These are phyloP conservation scores for Cheilosia urbana DNA, from an alignment of 2,888 invertebrate species.

Conservation along the genomic window DNA sequence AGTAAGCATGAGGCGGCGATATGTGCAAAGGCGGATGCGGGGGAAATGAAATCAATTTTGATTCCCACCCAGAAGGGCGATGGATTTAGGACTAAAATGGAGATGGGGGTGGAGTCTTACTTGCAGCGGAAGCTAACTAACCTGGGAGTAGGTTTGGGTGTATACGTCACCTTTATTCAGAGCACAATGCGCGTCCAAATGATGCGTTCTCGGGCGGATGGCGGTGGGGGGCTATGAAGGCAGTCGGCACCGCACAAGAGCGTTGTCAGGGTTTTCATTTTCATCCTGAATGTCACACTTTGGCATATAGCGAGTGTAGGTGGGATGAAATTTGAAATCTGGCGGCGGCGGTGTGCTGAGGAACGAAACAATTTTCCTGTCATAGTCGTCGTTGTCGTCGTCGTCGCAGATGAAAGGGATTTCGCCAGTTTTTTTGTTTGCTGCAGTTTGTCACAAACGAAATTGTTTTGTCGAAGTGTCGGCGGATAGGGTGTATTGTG, in stretches of 20 bases:
- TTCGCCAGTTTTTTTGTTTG: conserved; percentile 11
- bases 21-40: neutral
- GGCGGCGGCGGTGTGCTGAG: conserved; percentile 30
- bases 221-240: conserved; percentile 51
- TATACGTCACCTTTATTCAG: conserved; percentile 24
- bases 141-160: conserved; percentile 6
- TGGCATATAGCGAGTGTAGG: conserved; percentile 12
- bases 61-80: conserved; percentile 50
- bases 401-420: conserved; percentile 33
- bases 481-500: neutral
- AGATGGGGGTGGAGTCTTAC: conserved; percentile 1
- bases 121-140: conserved; percentile 45
- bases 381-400: conserved; percentile 37
- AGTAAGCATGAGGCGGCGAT: neutral
- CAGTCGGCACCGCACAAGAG: conserved; percentile 42
- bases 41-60: conserved; percentile 60
- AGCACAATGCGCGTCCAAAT: conserved; percentile 35
- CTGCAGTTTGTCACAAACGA: conserved; percentile 12
- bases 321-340: conserved; percentile 54
- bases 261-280: conserved; percentile 63
- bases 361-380: conserved; percentile 53
- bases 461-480: conserved; percentile 7
- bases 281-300: conserved; percentile 47
- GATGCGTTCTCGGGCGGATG: conserved; percentile 35
- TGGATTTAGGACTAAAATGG: conserved; percentile 29